Evolutionary conservation across 2,888 invertebrate species (phyloP).

Genomic region (Philaethria dido): DNA sequence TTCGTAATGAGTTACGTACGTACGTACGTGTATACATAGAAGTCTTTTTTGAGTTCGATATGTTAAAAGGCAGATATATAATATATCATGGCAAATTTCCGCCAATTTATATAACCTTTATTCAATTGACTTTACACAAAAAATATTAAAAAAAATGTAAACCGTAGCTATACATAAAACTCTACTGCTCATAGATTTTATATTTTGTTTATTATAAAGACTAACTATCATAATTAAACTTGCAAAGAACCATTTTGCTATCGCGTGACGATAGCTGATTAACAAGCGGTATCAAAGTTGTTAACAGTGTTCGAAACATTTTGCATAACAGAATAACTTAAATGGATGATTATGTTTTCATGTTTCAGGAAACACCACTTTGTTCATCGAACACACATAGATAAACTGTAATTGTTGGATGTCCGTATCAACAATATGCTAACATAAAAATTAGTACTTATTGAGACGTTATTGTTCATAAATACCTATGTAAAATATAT

Average conservation of each 20-base stretch:
- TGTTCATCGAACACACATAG: background rate
- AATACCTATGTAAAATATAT: background rate
- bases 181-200: background rate
- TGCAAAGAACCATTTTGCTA: background rate
- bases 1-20: no score
- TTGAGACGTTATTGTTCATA: background rate
- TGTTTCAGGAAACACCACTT: background rate
- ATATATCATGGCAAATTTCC: no score
- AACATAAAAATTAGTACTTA: background rate
- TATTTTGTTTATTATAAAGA: background rate
- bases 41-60: no score
- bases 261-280: constrained; percentile 5
- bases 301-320: constrained; percentile 5
- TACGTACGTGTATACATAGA: no score
- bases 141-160: no score
- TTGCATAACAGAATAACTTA: background rate
- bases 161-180: no score
- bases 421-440: background rate
- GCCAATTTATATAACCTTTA: no score
- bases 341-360: constrained; percentile 9
- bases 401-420: background rate
- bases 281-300: background rate
- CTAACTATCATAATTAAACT: background rate
- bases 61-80: no score
- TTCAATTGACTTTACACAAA: no score